Conservation (phyloP, 2,797 vertebrate species). For the Chelon labrosus region DNA sequence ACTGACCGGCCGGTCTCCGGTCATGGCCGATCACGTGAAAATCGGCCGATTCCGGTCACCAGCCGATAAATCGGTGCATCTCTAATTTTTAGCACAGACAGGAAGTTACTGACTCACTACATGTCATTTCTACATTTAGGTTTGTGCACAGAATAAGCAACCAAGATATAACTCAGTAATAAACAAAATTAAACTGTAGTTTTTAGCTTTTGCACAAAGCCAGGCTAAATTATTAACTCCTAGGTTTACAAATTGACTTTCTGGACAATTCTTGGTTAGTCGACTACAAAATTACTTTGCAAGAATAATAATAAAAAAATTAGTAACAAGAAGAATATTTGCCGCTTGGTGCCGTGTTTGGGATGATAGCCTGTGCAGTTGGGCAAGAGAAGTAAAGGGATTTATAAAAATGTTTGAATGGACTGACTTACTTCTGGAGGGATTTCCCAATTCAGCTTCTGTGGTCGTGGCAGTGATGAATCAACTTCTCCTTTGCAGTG, state of each 20-base stretch:
- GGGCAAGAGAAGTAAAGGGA: not conserved
- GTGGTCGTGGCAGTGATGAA: conserved; percentile 82
- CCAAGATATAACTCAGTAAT: no score
- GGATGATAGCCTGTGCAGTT: not conserved
- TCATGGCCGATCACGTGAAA: no score
- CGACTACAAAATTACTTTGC: not conserved
- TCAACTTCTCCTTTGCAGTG: conserved; percentile 91
- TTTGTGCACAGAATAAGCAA: no score
- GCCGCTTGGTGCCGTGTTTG: not conserved
- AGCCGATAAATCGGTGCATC: no score
- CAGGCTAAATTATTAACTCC: not conserved
- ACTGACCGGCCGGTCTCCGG: no score
- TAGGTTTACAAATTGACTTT: not conserved
- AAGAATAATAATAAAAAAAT: not conserved
- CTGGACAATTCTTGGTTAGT: not conserved
- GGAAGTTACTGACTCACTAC: no score
- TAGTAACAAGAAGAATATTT: not conserved
- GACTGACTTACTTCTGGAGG: conserved; percentile 81
- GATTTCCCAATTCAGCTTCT: conserved; percentile 91
- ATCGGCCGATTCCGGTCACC: no score
- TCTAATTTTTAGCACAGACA: no score
- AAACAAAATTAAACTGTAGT: no score
- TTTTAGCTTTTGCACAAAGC: no score
- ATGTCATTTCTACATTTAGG: no score
- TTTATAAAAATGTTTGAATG: not conserved